A percentile compares a stretch with the other conserved stretches of the same genome.
These are phyloP conservation scores for Leptinotarsa defecta DNA, from an alignment of 1,140 invertebrate genomes.

Conservation along the genomic window DNA sequence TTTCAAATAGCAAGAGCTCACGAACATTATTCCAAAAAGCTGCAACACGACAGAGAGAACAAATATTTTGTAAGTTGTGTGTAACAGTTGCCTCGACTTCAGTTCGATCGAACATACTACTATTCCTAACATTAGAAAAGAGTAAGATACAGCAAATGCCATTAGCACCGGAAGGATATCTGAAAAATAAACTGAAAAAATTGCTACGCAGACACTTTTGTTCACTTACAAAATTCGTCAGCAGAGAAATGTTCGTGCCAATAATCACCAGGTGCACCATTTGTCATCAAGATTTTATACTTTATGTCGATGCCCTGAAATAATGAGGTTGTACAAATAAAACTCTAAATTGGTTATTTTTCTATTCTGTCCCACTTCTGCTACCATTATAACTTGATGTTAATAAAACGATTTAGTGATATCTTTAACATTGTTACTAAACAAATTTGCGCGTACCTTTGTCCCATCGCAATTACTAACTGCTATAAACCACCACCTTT, in stretches of 20 bases:
- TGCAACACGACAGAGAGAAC: conserved; percentile 71
- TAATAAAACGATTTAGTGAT: too few species aligned
- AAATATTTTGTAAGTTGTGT: conserved; percentile 88
- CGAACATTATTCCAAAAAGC: conserved; percentile 67
- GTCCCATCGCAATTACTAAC: conserved; percentile 71
- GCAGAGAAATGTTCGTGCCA: conserved; percentile 89
- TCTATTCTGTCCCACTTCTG: too few species aligned
- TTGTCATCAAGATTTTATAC: conserved; percentile 80
- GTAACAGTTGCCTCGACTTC: conserved; percentile 75
- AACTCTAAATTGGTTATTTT: too few species aligned
- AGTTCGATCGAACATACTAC: conserved; percentile 73
- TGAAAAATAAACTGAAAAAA: conserved; percentile 50
- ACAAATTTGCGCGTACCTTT: conserved; percentile 57
- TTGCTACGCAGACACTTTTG: background rate
- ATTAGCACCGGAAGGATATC: conserved; percentile 76
- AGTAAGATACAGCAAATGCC: conserved; percentile 66
- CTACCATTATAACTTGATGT: too few species aligned
- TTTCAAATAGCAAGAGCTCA: conserved; percentile 69
- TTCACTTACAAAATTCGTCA: conserved; percentile 86
- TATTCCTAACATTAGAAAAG: conserved; percentile 66
- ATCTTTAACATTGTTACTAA: too few species aligned
- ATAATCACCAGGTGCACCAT: conserved; percentile 73
- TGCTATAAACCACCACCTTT: conserved; percentile 80
- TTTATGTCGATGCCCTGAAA: conserved; percentile 68
- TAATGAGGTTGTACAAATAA: too few species aligned